Base-by-base conservation (phyloP, 2,797 vertebrate genomes). In the Pipistrellus pygmaeus region DNA sequence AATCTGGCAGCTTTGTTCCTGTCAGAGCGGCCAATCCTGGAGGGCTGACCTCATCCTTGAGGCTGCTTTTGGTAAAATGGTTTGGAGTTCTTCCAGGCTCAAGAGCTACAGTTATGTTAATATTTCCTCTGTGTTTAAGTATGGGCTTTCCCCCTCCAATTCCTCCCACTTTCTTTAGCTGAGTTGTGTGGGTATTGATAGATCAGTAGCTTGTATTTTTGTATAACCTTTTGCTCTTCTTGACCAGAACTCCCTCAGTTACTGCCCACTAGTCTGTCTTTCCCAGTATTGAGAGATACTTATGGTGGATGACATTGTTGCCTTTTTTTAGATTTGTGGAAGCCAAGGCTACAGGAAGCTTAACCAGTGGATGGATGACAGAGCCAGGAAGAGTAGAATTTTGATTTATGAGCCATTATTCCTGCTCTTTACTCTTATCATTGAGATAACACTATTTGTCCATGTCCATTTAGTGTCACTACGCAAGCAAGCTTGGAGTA, bases 1-100 rank as follows among this genome's bases (percentile, higher is more conserved):
- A 95, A 88, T 96, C 81, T 93, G 60, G 82, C 75, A 88, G 62
- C 68, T 85, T 32, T 73, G 73, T 71, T 90, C 71, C 86, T 88
- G 87, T 96, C 85, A 76, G n/a, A 83, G 23, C 6, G 0, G 17
- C 66, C 83, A 93, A 38, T 93, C 71, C 85, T 35, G 20, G 78
- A 88, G 48, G 84, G 64, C 87, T 92, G 91, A 91, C 62, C 64
- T 93, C 46, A 77, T 80, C 90, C 32, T 71, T 60, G n/a, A 90
- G 78, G 78, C 78, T 91, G 75, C 55, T 94, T 44, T 91, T 60
- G 27, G 55, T 83, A n/a, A 57, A 88, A 6, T 48, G 73, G 60
- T 95, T 57, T 88, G 83, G 71, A 78, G 72, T n/a, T 81, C 66
- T 91, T 73, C 68, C 30, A 91, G 78, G 20, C 76, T 78, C n/a